Base-by-base conservation (phyloP, 2,113 vertebrate species). In the Poeciliopsis prolifica region DNA sequence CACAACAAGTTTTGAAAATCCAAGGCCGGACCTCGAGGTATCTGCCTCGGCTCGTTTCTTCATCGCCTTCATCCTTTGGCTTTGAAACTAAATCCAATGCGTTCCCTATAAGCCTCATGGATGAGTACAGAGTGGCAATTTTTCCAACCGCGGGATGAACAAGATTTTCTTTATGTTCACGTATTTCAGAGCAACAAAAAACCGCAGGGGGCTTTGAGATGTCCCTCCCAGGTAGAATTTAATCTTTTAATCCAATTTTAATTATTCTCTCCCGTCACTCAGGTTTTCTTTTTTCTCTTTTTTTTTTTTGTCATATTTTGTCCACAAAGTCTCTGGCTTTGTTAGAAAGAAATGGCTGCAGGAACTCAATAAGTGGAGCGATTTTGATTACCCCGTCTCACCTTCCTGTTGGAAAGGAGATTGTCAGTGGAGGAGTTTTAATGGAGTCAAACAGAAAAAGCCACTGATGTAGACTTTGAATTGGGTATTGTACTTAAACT, bases 181-280 rank as follows among this genome's bases (percentile, higher is more conserved):
- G 65, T 42, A 67, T 26, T 29, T 40, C 37, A 44, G n/a, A 42
- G 4, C n/a, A 26, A 15, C 65, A 67, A 24, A 33, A 67, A 67
- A 28, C 31, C 31, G 3, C 37, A 58, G 48, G 48, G 5, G 17
- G 48, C 64, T 65, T 35, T n/a, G 40, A 24, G 35, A 40, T 65
- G 64, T 14, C 13, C 33, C 64, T 65, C 35, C 35, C 64, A 65
- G 64, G 64, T 65, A 26, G 37, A 67, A 67, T 67, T 44, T 26
- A 67, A 14, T 42, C 35, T 67, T 67, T 67, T 44, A 67, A 67
- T 67, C 35, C 65, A 42, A 29, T 67, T 67, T 67, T 42, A 67
- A 67, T 67, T 44, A 44, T 28, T 67, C 37, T 42, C 13, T 44
- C 37, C 37, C 13, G 14, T 26, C 37, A 42, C 13, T 67, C 65